Conservation (phyloP, 2,797 vertebrate genomes). For the Centroberyx gerrardi region DNA sequence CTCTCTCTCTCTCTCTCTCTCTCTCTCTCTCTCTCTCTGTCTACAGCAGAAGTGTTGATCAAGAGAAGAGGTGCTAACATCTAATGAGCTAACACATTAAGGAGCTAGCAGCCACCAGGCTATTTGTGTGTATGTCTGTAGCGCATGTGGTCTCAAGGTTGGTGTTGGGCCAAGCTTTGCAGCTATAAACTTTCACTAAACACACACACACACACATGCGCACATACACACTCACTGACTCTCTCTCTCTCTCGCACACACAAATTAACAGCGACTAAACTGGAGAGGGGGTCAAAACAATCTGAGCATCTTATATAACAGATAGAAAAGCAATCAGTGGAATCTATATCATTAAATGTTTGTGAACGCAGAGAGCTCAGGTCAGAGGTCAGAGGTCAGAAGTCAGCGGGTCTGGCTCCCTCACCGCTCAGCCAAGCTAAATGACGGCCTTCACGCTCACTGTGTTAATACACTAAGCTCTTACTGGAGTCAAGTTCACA, state of each 20-base stretch:
- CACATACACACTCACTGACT: neutral
- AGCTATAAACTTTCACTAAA: neutral
- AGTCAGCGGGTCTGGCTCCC: conserved; percentile 17
- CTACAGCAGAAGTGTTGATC: conserved; percentile 60
- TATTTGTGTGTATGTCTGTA: conserved; percentile 6
- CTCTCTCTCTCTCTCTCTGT: conserved; percentile 18
- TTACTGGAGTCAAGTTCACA: neutral
- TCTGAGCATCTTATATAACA: conserved; percentile 58
- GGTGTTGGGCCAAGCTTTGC: neutral
- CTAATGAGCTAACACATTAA: conserved; percentile 63
- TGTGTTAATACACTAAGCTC: neutral
- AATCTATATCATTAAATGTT: conserved; percentile 46
- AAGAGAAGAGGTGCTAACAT: conserved; percentile 60
- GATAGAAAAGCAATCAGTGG: conserved; percentile 66
- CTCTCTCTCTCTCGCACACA: neutral
- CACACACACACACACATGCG: neutral
- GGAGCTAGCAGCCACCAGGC: conserved; percentile 30
- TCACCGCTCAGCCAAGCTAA: neutral
- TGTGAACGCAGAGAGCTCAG: conserved; percentile 11
- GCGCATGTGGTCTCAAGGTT: conserved; percentile 11
- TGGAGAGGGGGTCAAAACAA: conserved; percentile 21
- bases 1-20: conserved; percentile 28
- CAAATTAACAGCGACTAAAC: conserved; percentile 29
- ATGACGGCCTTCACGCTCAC: neutral
- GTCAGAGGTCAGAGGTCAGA: conserved; percentile 60